Evolutionary conservation across 2,797 vertebrate species (phyloP).

Genomic region (Hirundo rustica): DNA sequence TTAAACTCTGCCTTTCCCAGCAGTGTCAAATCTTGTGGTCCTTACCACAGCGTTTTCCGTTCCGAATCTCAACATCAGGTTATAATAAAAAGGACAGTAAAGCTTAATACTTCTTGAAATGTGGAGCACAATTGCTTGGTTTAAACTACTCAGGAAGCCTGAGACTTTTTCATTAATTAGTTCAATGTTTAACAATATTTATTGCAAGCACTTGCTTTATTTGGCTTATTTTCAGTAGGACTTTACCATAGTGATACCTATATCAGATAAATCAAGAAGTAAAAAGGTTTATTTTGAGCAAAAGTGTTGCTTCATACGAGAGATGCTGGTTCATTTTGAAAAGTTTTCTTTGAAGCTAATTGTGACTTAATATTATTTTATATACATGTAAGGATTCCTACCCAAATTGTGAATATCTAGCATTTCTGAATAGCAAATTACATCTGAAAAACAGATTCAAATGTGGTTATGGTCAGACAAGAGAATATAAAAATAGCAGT

Average conservation of each 20-base stretch:
- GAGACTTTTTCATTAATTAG: not conserved
- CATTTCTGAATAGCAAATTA: constrained; percentile 28
- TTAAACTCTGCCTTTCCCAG: not conserved
- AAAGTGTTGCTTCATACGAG: not conserved
- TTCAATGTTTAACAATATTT: not conserved
- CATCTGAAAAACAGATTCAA: constrained; percentile 43
- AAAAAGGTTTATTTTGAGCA: not conserved
- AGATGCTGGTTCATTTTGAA: not conserved
- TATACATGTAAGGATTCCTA: not conserved
- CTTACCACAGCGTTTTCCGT: not conserved
- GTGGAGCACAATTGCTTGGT: not conserved
- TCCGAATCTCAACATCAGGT: not conserved
- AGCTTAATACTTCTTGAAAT: not conserved
- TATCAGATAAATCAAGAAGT: not conserved
- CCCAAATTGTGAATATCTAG: not conserved
- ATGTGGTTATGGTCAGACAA: constrained; percentile 45
- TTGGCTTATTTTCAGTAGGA: not conserved
- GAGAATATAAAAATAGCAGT: constrained; percentile 20
- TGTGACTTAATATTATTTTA: not conserved
- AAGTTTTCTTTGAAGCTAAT: not conserved
- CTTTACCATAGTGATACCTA: not conserved
- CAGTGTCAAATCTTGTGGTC: not conserved
- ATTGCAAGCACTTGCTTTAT: not conserved
- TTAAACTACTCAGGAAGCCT: not conserved
- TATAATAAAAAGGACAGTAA: not conserved